Base-by-base conservation (phyloP, 2,888 invertebrate species). In the Alcis repandata region DNA sequence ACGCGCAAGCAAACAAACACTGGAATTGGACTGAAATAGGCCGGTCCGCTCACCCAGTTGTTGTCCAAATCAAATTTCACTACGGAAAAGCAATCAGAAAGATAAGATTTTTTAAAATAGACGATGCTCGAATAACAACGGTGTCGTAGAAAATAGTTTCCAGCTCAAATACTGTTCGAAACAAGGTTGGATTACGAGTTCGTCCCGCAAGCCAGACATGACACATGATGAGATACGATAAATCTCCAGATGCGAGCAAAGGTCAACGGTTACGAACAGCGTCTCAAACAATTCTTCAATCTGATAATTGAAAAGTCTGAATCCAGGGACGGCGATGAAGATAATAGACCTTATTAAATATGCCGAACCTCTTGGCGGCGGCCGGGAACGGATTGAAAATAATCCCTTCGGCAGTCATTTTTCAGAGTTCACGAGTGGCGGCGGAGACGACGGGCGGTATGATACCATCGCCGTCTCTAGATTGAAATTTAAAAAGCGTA, bases 281-380 rank as follows among this genome's bases (percentile, higher is more conserved):
- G 45, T 61, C 43, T 53, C 58, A 53, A 63, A 54, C 56, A 63
- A 45, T 7, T 40, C 80, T 79, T 76, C 72, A 78, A 73, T 72
- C 73, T 70, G 70, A 75, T 88, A 89, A 90, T 89, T 88, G 87
- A 89, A 87, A 87, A 79, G 85, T 88, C 87, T 84, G 76, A 79
- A 78, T 79, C 78, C 74, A 73, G 77, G 74, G 78, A 80, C 77
- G 79, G 73, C 82, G 83, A 84, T 80, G 83, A 82, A 86, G 86
- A 89, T 88, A 89, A 89, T 84, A 83, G 84, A 85, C 73, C 82
- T 88, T 87, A 86, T 89, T 87, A 87, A 87, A 87, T 84, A 84
- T 89, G 88, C 88, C 89, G 84, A 90, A 88, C 86, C 84, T 85
- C 80, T 82, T 73, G 40, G 68, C 65, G 71, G 65, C 77, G 72